Base-by-base conservation (phyloP, 2,888 invertebrate species). In the Eutolmus rufibarbis region DNA sequence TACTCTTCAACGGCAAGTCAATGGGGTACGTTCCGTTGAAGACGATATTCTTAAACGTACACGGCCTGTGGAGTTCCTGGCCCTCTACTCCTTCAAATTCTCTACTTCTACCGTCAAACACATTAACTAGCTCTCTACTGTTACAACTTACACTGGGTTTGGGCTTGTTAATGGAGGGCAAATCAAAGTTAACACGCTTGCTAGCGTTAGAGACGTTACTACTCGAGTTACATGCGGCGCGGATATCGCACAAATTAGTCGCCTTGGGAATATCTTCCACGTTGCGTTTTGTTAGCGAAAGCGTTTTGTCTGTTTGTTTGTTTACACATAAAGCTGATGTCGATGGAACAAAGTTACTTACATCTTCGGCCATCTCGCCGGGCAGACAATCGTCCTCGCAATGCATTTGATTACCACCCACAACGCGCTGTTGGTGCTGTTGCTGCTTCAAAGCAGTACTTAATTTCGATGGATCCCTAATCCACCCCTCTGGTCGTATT, bases 1-100 rank as follows among this genome's bases (percentile, higher is more conserved):
- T 89, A 77, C 90, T 90, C 46, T 92, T 91, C 14, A 92, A 88
- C 40, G 97, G 97, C 90, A 94, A 94, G 91, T 97, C 97, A 89
- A 97, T 97, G 5, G 97, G 97, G 93, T 95, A 97, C 3, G 97
- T 97, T 86, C 97, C 97, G 90, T 97, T 96, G 92, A 97, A 97
- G 88, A 97, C 94, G 78, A 97, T 94, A 82, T 91, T 90, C 88
- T 91, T 91, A 76, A 37, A 66, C 3, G 66, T 43, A 40, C 66
- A 66, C 12, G 66, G n/a, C 2, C 16, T 57, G 14, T 51, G 16
- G 14, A 84, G 66, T 14, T 86, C 28, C 14, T 40, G 19, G 8
- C 16, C 37, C 5, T 66, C 57, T 37, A n/a, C 31, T 14, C 19
- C 43, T 16, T 23, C 40, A 34, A 14, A 57, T 37, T 31, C 5